A percentile compares a stretch with the other conserved stretches of the same genome.
These are phyloP conservation scores for Drosophila ercepeae DNA, from an alignment of 1,140 invertebrate genomes.

Conservation along the genomic window DNA sequence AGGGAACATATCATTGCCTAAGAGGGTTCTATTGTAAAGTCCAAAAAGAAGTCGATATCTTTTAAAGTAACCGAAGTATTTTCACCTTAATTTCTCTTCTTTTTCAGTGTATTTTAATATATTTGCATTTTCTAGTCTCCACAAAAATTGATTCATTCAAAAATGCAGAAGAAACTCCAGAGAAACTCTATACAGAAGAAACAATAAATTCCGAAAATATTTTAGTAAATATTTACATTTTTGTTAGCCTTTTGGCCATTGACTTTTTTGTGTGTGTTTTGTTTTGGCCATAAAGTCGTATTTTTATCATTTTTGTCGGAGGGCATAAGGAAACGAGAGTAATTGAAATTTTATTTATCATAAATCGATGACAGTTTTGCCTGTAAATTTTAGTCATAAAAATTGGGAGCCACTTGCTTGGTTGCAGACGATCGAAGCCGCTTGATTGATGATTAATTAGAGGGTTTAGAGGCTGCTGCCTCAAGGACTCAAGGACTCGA, in stretches of 20 bases:
- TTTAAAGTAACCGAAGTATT: too few relatives aligned
- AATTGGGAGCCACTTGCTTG: neutral
- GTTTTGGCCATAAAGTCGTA: conserved; percentile 24
- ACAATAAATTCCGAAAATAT: conserved; percentile 18
- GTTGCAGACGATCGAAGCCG: too few relatives aligned
- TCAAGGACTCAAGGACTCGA: conserved; percentile 37
- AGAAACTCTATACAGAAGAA: too few relatives aligned
- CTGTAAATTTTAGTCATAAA: neutral
- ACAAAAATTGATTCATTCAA: conserved; percentile 31
- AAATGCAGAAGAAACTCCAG: conserved; percentile 3
- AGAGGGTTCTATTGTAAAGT: too few relatives aligned
- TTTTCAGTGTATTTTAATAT: conserved; percentile 10
- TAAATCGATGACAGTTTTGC: conserved; percentile 19
- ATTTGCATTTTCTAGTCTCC: conserved; percentile 25
- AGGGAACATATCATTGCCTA: too few relatives aligned
- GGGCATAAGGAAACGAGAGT: conserved; percentile 30
- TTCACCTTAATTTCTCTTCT: too few relatives aligned
- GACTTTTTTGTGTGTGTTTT: conserved; percentile 5
- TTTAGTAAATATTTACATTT: conserved; percentile 42
- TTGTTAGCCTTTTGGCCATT: conserved; percentile 39
- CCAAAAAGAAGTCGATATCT: too few relatives aligned
- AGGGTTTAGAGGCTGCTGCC: conserved; percentile 10
- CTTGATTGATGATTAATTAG: conserved; percentile 7
- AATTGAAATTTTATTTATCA: conserved; percentile 33
- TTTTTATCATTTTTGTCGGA: conserved; percentile 18